phyloP scores from a whole-genome alignment of 2,797 vertebrate genomes.

The Sphaeramia orbicularis region DNA sequence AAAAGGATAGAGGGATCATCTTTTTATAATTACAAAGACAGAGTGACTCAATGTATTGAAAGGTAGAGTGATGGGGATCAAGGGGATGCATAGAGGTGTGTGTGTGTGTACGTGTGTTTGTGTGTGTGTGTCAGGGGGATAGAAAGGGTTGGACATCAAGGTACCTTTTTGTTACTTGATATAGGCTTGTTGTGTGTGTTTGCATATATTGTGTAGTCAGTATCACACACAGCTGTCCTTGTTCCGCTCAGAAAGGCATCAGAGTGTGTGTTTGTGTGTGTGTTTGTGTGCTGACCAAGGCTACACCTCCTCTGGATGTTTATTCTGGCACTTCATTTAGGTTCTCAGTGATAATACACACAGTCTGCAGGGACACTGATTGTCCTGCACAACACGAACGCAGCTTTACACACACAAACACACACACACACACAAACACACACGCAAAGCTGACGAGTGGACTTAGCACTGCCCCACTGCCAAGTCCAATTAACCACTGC shows the following conservation, averaged over 20 bases:
- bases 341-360: conserved; percentile 39
- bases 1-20: conserved; percentile 7
- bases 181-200: conserved; percentile 16
- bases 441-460: conserved; percentile 46
- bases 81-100: neutral
- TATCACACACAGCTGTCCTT: conserved; percentile 5
- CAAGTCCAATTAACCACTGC: conserved; percentile 70
- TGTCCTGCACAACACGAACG: conserved; percentile 47
- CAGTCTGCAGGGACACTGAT: conserved; percentile 40
- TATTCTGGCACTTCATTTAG: conserved; percentile 44
- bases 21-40: conserved; percentile 4
- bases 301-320: conserved; percentile 12
- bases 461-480: conserved; percentile 40
- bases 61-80: neutral
- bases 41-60: neutral
- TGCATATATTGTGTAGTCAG: conserved; percentile 14
- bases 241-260: conserved; percentile 7
- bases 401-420: conserved; percentile 17
- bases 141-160: neutral
- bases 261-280: neutral
- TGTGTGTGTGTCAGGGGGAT: conserved; percentile 1
- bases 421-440: too few species aligned
- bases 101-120: conserved; percentile 10
- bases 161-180: neutral
- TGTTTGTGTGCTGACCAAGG: neutral